Base-by-base conservation (phyloP, 2,113 vertebrate genomes). In the Chrysochloris asiatica region DNA sequence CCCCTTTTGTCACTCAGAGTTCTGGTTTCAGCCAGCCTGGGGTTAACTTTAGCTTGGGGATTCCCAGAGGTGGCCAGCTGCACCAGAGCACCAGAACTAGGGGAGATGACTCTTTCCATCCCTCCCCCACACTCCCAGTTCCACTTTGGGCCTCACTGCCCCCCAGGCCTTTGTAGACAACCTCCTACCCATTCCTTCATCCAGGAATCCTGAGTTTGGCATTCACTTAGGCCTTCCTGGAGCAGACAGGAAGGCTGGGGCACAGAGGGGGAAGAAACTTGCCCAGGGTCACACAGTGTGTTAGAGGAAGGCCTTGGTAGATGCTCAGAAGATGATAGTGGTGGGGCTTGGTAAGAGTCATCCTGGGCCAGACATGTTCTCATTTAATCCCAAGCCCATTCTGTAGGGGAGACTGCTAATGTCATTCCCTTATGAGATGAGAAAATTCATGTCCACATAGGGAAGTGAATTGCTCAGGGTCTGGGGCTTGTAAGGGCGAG, bases 31-130 rank as follows among this genome's bases (percentile, higher is more conserved):
- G 93, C 77, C 95, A 94, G 24, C 2, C 8, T 0, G 4, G 73
- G 79, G 90, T 81, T 96, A 96, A 95, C 78, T 96, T 96, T 95
- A 96, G 95, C 81, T 4, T 83, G 90, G 94, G 96, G 93, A 91
- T 95, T 95, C 89, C 95, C 95, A 94, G 71, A 48, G 59, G 86
- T 4, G 26, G 50, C 59, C 94, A 95, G 91, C 88, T 96, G 95
- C 30, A 45, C n/a, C 76, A 83, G 36, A 24, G 22, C 17, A 8
- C 43, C 11, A 38, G n/a, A n/a, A n/a, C n/a, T n/a, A n/a, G n/a
- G n/a, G n/a, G 43, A 91, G 43, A 21, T 7, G 33, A 72, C 24
- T n/a, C 8, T 22, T 4, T 19, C 30, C 16, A 6, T 0, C 12
- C 26, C 22, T 9, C 1, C 30, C 43, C 11, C 22, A 12, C 26